These are phyloP conservation scores for Tetraneura akinire DNA, from an alignment of 1,140 invertebrate genomes.

Conservation along the genomic window DNA sequence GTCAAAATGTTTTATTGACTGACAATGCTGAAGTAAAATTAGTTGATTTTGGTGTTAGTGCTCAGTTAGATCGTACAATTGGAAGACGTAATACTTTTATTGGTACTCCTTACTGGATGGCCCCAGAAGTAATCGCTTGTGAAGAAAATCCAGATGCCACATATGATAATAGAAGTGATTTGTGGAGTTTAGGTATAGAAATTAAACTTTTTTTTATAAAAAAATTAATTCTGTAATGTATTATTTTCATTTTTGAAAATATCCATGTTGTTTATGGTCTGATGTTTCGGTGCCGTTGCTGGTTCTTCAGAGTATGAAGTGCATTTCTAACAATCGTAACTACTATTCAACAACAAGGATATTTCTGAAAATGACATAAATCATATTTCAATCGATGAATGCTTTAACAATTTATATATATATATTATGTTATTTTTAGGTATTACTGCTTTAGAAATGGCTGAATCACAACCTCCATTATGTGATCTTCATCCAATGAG, in stretches of 20 bases:
- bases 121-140: constrained; percentile 97
- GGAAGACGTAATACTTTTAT: constrained; percentile 99
- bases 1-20: constrained; percentile 98
- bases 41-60: constrained; percentile 99
- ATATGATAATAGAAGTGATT: constrained; percentile 85
- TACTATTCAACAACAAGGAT: no score
- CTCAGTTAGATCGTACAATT: constrained; percentile 98
- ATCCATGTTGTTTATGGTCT: no score
- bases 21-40: constrained; percentile 99
- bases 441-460: constrained; percentile 99
- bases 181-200: constrained; percentile 52
- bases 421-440: no score
- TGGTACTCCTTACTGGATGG: constrained; percentile 99
- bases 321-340: no score
- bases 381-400: no score
- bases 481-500: constrained; percentile 99
- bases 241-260: no score
- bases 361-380: no score
- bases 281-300: no score
- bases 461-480: constrained; percentile 97
- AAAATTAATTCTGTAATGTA: no score
- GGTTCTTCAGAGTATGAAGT: no score
- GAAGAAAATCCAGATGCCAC: constrained; percentile 99
- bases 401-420: background rate
- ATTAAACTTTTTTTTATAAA: no score